Evolutionary conservation across 2,113 vertebrate genomes (phyloP), one percentile per base, ranked within the genome.

Genomic region (Dasyurus viverrinus): DNA sequence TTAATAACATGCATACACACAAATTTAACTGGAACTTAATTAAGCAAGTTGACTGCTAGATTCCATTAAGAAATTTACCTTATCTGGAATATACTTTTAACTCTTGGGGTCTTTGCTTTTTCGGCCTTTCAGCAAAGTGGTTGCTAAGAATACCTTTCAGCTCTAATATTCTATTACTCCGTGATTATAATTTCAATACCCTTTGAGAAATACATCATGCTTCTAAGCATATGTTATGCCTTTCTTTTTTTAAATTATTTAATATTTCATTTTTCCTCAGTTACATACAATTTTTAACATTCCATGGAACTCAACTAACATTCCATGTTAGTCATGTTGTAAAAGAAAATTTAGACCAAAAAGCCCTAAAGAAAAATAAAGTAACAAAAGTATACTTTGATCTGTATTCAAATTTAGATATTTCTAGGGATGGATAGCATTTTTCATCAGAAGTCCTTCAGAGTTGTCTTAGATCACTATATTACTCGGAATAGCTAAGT

Each of bases 141-240:
- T 89, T 54, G 47, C 90, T 8, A 95, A 95, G 68, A 91, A 19
- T 36, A 22, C 42, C 27, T 89, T 92, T 91, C 92, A 90, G 54
- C 50, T 54, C 89, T 90, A 93, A 89, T 94, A 50, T 7, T 42
- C 53, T 25, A 89, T 53, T 26, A 54, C 19, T 68, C 89, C 53
- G 16, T 57, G 60, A 57, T 25, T 22, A 91, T n/a, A 53, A 84
- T 54, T 26, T 68, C n/a, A 7, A 8, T 52, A 90, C 42, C 60
- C n/a, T 48, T 25, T 24, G 76, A 14, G 53, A 25, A 36, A 25
- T n/a, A 90, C 22, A 84, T n/a, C 36, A 42, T 84, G 5, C 6
- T 22, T 84, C n/a, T 84, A 42, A 42, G 36, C 19, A 84, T 84
- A 42, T 42, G n/a, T 7, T 84, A 19, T 42, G 68, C 68, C 19